Evolutionary conservation across 2,888 invertebrate genomes (phyloP).

Genomic region (Luperina nickerlii): DNA sequence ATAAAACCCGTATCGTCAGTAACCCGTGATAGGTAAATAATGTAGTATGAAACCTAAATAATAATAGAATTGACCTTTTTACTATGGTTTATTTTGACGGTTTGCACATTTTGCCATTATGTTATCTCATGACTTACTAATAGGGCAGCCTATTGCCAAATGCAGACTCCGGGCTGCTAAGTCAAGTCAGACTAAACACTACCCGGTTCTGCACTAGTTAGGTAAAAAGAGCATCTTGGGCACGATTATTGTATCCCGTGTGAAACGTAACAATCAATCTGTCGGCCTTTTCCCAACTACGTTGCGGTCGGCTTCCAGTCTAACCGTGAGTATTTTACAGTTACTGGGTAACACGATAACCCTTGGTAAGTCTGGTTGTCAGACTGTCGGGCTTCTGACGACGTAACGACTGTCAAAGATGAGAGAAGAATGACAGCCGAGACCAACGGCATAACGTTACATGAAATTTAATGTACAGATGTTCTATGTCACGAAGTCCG

Average conservation of each 20-base stretch:
- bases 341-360: no score
- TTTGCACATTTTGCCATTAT: constrained; percentile 5
- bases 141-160: not conserved
- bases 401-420: no score
- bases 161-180: not conserved
- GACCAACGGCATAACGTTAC: no score
- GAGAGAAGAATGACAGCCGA: no score
- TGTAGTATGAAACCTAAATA: constrained; percentile 6
- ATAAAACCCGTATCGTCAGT: constrained; percentile 6
- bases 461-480: not conserved
- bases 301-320: no score
- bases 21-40: constrained; percentile 34
- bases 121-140: not conserved
- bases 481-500: no score
- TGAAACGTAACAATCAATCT: not conserved
- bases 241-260: not conserved
- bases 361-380: no score
- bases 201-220: no score
- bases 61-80: constrained; percentile 34
- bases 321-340: no score
- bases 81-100: constrained; percentile 2
- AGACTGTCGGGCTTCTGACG: no score
- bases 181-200: not conserved
- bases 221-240: not conserved
- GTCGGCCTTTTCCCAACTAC: no score